Evolutionary conservation across 2,797 vertebrate species (phyloP).

Genomic region (Peromyscus eremicus): DNA sequence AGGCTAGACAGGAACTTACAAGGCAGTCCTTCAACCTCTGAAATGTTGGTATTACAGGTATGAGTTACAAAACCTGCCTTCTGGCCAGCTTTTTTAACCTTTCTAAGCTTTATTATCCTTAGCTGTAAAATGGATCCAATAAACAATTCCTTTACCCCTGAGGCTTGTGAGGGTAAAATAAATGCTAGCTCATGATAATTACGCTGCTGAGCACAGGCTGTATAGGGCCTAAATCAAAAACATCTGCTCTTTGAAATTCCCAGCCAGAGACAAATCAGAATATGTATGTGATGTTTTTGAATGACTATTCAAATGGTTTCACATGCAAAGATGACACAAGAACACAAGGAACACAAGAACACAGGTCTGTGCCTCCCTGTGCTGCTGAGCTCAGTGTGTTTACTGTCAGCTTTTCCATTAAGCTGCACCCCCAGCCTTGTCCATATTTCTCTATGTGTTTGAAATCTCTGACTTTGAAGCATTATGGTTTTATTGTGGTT

Average conservation of each 20-base stretch:
- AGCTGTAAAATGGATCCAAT: neutral
- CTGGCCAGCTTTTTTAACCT: neutral
- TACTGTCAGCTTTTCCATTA: neutral
- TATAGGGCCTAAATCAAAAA: neutral
- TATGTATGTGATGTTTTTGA: neutral
- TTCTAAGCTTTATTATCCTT: neutral
- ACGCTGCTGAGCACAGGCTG: neutral
- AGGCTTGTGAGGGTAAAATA: neutral
- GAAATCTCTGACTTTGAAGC: neutral
- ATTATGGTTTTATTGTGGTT: no score
- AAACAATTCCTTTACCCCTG: neutral
- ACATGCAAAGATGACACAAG: neutral
- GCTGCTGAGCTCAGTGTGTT: neutral
- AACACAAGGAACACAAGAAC: neutral
- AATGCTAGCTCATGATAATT: neutral
- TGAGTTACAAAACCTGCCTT: neutral
- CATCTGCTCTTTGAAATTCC: constrained; percentile 38
- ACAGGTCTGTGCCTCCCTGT: neutral
- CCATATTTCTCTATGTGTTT: neutral
- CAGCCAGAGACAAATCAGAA: neutral
- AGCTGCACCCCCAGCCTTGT: neutral
- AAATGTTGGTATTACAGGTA: no score
- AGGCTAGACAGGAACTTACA: neutral
- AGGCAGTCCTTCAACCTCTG: neutral
- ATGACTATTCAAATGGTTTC: constrained; percentile 32